Evolutionary conservation across 2,113 vertebrate species (phyloP), one percentile per base, ranked within the genome.

Genomic region (Poeciliopsis retropinna): DNA sequence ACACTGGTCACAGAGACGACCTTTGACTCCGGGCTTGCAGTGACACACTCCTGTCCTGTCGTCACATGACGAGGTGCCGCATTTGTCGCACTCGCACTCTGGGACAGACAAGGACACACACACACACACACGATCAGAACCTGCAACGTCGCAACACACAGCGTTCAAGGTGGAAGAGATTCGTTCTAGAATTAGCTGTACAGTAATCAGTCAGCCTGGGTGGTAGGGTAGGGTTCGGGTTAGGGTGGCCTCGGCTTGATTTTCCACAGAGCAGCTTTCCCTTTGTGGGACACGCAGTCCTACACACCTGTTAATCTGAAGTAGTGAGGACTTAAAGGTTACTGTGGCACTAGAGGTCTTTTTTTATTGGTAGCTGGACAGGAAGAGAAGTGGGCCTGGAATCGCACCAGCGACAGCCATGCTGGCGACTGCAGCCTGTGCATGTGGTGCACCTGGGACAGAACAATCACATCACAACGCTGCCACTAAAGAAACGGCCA

Each of bases 11-110:
- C 95, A 96, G 27, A 91, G 85, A 13, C 32, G 83, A n/a, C 95
- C 95, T 1, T 91, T 94, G 65, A 95, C 94, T 1, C 95, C 95
- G 0, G 94, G 95, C 80, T 94, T 95, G 81, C 95, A 96, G 86
- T 94, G 95, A 84, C 95, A 96, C 73, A 94, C 92, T 57, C 95
- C 95, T 1, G 93, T 94, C 83, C 89, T 86, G 85, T 95, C 94
- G 73, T 95, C 94, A 73, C 95, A 96, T 8, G 92, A 94, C 11
- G 92, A 91, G 14, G 95, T 95, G 51, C 95, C 95, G 73, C 95
- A 96, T 85, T 91, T 88, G 75, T 92, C 90, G 79, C 95, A 96
- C 70, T 82, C 54, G 34, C 95, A 96, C 64, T 92, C 95, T 96
- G 79, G 11, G 63, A 82, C 41, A 82, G 54, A 87, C 62, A 90